phyloP scores from a whole-genome alignment of 2,888 invertebrate species.

The Ditula angustiorana region DNA sequence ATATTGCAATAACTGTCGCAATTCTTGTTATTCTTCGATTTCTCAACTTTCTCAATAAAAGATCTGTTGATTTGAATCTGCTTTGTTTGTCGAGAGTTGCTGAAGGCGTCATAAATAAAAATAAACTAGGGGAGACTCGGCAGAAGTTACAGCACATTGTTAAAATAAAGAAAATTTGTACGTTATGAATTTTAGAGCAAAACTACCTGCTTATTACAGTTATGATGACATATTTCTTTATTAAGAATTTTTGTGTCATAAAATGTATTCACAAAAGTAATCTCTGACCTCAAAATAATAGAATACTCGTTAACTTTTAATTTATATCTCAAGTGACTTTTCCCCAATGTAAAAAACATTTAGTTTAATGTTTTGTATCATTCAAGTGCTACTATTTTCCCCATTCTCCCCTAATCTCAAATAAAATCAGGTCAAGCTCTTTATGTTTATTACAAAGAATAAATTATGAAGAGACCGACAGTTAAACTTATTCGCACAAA shows the following conservation, averaged over 20 bases:
- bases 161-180: neutral
- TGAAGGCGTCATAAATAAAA: conserved; percentile 22
- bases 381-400: neutral
- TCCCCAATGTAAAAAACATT: no score
- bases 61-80: conserved; percentile 18
- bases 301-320: no score
- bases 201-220: no score
- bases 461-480: conserved; percentile 23
- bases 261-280: no score
- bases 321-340: no score
- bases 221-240: no score
- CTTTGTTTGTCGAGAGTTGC: conserved; percentile 28
- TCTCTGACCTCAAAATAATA: no score
- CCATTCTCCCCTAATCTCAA: conserved; percentile 1
- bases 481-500: neutral
- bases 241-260: no score
- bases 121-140: conserved; percentile 18
- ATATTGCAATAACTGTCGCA: conserved; percentile 7
- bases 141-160: neutral
- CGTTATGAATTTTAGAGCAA: no score
- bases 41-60: conserved; percentile 26
- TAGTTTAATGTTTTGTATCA: no score
- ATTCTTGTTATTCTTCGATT: conserved; percentile 8
- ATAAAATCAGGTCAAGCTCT: conserved; percentile 35
- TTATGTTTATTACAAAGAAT: conserved; percentile 21